Base-by-base conservation (phyloP, 2,888 invertebrate species). In the Argynnis bischoffii region DNA sequence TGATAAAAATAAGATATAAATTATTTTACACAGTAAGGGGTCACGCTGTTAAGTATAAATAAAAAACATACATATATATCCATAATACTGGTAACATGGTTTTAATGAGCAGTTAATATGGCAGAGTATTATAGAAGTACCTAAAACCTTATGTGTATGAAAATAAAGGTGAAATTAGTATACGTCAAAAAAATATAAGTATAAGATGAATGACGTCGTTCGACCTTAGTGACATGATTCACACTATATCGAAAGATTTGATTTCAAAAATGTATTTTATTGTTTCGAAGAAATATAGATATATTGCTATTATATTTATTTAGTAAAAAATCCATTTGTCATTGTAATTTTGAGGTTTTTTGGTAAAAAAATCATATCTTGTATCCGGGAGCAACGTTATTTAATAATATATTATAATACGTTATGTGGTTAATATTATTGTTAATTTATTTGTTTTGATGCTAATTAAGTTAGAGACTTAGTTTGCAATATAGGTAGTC, bases 161-260 rank as follows among this genome's bases (percentile, higher is more conserved):
- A 14, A 5, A 51, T 65, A 65, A 65, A 51, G 21, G 14, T 35
- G 35, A 65, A 26, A 57, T 26, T 65, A 2, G 16, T 18, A 26
- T 31, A 57, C 0, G 13, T 4, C 3, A 14, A n/a, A 14, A 51
- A 31, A 53, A 65, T 26, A 50, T 21, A 35, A 53, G 56, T 57
- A 46, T 51, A 53, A 57, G 57, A 65, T 65, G 6, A 57, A 57
- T 64, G 50, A 64, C 53, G 18, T 53, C n/a, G 56, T 46, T 65
- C 57, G 57, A 65, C 57, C 64, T 47, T 18, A 14, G 18, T 46
- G 64, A 64, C 64, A 64, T 53, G 51, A 51, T 57, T 64, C 64
- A 64, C 64, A 64, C 64, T 21, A 41, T 41, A 51, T 56, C 64
- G 56, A 64, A 57, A 64, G 56, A 57, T 64, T 56, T 64, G 18